phyloP scores from a whole-genome alignment of 2,113 vertebrate species.

The Aegypius monachus region DNA sequence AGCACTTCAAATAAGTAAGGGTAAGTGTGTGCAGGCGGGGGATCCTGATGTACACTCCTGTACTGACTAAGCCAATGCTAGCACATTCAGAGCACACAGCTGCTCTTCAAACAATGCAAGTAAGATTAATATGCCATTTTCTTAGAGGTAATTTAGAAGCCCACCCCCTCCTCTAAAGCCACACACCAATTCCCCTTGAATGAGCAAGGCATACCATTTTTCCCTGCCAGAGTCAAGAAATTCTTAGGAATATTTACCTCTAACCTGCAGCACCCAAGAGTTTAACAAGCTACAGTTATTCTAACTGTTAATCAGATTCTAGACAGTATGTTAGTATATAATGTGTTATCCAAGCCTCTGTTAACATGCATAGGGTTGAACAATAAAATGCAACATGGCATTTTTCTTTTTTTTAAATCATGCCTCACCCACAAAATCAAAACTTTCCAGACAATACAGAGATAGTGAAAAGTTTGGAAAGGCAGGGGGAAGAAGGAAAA shows the following conservation, averaged over 20 bases:
- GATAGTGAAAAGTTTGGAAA: neutral
- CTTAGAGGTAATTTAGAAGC: neutral
- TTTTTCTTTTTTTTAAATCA: neutral
- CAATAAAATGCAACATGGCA: neutral
- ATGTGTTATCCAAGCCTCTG: neutral
- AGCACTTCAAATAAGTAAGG: neutral
- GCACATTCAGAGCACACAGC: neutral
- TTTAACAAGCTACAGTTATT: neutral
- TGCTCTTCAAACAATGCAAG: neutral
- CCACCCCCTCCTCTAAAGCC: neutral
- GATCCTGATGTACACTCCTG: neutral
- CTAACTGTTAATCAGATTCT: neutral
- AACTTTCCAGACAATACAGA: neutral
- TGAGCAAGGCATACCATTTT: neutral
- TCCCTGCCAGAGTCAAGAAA: neutral
- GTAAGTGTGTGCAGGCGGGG: accelerated
- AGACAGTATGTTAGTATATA: neutral
- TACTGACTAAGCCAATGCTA: neutral
- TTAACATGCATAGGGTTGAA: neutral
- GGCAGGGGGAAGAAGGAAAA: neutral
- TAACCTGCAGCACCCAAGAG: neutral
- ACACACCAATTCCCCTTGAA: neutral
- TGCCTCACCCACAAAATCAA: neutral
- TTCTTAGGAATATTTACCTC: neutral
- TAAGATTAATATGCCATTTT: neutral